Evolutionary conservation across 2,888 invertebrate species (phyloP), one percentile per base, ranked within the genome.

Genomic region (Mythimna impura): DNA sequence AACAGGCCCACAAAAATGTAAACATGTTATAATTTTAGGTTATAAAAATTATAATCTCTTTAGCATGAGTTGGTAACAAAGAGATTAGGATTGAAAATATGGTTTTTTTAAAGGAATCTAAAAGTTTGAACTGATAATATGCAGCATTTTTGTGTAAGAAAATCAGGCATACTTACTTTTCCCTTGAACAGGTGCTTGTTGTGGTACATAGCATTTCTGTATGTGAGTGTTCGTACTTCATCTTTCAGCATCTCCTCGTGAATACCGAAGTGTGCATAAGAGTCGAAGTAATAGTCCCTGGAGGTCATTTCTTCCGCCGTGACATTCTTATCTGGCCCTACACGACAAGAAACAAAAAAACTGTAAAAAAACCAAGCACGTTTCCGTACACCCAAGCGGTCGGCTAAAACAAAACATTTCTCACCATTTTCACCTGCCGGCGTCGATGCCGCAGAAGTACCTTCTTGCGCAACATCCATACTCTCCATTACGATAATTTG

Each of bases 211-310:
- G 99, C 99, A 93, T 99, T 99, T 70, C 99, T 98, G 94, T 99
- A 99, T 1, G 99, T 99, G 79, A 99, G 97, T 22, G 99, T 99
- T 71, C 99, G 97, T 43, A 99, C 99, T 97, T 99, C 99, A 94
- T 99, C 99, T 95, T 99, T 99, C 80, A 99, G 96, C 99, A 99
- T 99, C 96, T 99, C 99, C 96, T 99, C 99, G 92, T 99, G 99
- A 89, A 99, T 99, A 62, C 99, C 99, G 94, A 99, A 99, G 96
- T 99, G 99, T 66, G 99, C 99, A 93, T 99, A 99, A 0, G 99
- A 99, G 95, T 99, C 99, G 93, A 99, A 99, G 94, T 99, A 99
- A 94, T 99, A 99, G 94, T 99, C 99, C 87, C 99, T 97, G 9
- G 99, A 99, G 3, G 99, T 99, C 99, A 99, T 99, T 89, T 99